phyloP scores from a whole-genome alignment of 1,140 invertebrate genomes.

The Bombus sylvicola region DNA sequence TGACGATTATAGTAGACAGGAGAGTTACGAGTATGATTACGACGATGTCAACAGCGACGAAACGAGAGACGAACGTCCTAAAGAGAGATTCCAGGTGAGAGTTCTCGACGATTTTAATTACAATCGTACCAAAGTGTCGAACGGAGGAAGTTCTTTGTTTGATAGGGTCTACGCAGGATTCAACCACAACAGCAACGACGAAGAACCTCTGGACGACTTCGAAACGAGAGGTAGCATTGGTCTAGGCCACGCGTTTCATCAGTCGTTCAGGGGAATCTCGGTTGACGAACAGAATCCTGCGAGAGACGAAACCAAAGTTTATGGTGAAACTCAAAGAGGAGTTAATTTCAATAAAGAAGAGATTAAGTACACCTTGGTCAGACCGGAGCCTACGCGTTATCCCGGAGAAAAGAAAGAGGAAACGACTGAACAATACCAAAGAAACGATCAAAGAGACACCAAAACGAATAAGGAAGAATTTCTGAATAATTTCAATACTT shows the following conservation, averaged over 20 bases:
- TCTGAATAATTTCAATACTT: neutral
- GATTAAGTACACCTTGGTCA: neutral
- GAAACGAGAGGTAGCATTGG: slow-evolving; percentile 75
- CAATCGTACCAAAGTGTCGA: neutral
- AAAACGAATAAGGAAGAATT: neutral
- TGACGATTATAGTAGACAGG: neutral
- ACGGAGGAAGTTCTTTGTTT: neutral
- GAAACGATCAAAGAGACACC: slow-evolving; percentile 3
- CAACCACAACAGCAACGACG: neutral
- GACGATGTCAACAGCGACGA: slow-evolving; percentile 4
- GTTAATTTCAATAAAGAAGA: neutral
- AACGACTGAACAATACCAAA: slow-evolving; percentile 13
- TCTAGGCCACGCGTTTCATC: slow-evolving; percentile 53
- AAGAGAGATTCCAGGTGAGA: slow-evolving; percentile 23
- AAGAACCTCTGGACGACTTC: slow-evolving; percentile 64
- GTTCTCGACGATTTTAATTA: neutral
- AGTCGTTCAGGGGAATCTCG: slow-evolving; percentile 24
- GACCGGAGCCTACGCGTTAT: neutral
- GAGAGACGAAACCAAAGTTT: neutral
- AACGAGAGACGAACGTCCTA: neutral
- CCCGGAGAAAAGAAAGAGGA: neutral
- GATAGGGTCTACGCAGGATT: neutral
- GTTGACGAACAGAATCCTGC: slow-evolving; percentile 34
- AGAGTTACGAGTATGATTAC: slow-evolving; percentile 31
- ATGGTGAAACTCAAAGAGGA: neutral